A percentile compares a stretch with the other conserved stretches of the same genome.
Conservation (phyloP, 2,113 vertebrate genomes). For the Crotalus viridis region DNA sequence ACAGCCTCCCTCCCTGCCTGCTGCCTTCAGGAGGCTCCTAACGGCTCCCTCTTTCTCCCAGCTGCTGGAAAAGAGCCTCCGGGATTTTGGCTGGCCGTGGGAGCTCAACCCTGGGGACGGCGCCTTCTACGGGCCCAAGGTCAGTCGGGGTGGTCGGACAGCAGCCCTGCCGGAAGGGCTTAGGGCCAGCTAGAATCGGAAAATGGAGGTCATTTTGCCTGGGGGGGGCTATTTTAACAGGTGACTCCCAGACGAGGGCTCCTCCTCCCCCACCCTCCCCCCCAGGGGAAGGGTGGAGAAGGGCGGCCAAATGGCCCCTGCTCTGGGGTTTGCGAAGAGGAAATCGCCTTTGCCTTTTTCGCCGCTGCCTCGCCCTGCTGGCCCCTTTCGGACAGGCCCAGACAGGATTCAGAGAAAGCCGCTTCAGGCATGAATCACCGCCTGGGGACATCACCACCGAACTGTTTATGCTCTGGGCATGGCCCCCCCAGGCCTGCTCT, state of each 20-base stretch:
- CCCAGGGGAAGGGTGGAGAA: background rate
- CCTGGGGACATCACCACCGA: background rate
- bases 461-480: background rate
- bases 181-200: background rate
- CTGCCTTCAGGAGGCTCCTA: background rate
- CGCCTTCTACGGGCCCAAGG: slow-evolving; percentile 94
- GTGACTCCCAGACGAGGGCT: background rate
- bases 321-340: background rate
- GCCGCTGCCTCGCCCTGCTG: background rate
- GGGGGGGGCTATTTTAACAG: background rate
- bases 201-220: background rate
- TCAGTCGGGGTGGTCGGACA: slow-evolving; percentile 44
- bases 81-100: slow-evolving; percentile 82
- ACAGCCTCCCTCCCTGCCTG: no score
- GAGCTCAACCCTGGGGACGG: slow-evolving; percentile 85
- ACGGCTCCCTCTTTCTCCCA: slow-evolving; percentile 37
- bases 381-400: background rate
- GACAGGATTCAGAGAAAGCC: background rate
- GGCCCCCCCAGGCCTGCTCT: background rate
- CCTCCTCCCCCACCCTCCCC: background rate
- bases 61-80: slow-evolving; percentile 83
- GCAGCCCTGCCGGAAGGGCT: no score
- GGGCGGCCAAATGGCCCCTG: background rate
- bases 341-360: no score
- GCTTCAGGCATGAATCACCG: background rate